Conservation (phyloP, 2,797 vertebrate species). For the Crossoptilon crossoptilon region DNA sequence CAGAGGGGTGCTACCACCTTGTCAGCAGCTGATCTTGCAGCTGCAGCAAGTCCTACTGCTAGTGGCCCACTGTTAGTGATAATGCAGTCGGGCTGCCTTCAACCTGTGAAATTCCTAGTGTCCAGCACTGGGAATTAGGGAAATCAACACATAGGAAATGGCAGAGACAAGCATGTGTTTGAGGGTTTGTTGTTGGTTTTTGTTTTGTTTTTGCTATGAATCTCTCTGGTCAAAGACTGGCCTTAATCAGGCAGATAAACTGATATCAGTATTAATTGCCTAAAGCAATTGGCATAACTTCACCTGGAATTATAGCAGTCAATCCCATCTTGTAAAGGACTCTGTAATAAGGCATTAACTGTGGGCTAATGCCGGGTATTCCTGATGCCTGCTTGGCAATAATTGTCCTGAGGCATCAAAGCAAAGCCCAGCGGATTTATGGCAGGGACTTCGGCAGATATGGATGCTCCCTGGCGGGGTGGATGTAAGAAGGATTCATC, state of each 20-base stretch:
- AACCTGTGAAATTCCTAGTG: conserved; percentile 18
- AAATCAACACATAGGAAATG: not conserved
- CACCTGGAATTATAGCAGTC: not conserved
- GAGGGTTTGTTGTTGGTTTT: not conserved
- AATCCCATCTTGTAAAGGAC: not conserved
- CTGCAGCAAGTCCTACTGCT: not conserved
- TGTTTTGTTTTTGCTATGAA: not conserved
- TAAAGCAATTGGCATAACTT: not conserved
- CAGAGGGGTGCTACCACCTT: conserved; percentile 12
- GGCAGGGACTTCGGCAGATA: fast-evolving
- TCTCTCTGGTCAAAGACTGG: not conserved
- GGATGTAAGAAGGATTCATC: not conserved
- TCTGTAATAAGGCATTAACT: not conserved
- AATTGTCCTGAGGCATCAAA: not conserved
- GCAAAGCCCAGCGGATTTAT: not conserved
- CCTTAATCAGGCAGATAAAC: not conserved
- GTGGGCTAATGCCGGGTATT: not conserved
- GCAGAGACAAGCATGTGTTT: not conserved
- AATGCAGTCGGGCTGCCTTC: conserved; percentile 1
- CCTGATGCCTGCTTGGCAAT: not conserved
- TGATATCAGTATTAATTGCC: not conserved
- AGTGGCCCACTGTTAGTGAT: not conserved
- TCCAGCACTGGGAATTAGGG: conserved; percentile 25
- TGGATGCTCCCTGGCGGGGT: not conserved
- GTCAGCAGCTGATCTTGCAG: not conserved